Percentiles rank a stretch among this genome's conserved stretches.
phyloP scores from a whole-genome alignment of 2,113 vertebrate species.

The Alexandromys fortis region DNA sequence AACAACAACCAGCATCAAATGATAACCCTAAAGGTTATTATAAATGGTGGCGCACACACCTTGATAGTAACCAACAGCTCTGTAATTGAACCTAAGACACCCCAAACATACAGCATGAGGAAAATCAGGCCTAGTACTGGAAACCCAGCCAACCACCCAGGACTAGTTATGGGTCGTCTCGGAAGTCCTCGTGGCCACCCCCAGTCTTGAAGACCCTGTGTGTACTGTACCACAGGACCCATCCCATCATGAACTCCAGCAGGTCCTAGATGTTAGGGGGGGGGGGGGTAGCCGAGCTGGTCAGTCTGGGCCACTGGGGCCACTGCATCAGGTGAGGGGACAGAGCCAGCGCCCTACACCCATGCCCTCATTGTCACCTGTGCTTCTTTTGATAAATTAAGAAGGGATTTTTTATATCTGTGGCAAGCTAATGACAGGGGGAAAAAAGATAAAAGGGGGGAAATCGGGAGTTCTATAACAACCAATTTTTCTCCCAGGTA shows the following conservation, averaged over 20 bases:
- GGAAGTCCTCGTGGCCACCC: not conserved
- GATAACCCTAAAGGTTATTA: not conserved
- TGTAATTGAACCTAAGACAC: not conserved
- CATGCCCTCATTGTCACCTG: not conserved
- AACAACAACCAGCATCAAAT: not conserved
- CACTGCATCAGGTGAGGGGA: not conserved
- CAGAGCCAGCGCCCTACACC: not conserved
- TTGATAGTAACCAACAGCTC: not conserved
- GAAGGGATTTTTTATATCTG: constrained; percentile 20
- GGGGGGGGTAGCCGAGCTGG: not conserved
- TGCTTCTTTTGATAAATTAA: not conserved
- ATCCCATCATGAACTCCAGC: not conserved
- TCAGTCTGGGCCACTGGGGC: not conserved
- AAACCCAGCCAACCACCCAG: not conserved
- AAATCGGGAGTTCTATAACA: not conserved
- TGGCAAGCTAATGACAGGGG: not conserved
- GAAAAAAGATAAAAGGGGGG: not conserved
- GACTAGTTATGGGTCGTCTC: not conserved
- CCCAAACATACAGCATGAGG: not conserved
- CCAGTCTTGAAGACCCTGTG: not conserved
- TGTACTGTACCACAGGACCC: not conserved
- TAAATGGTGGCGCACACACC: not conserved
- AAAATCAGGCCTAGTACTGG: not conserved
- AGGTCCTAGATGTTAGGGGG: not conserved
- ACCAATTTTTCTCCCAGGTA: constrained; percentile 32